phyloP scores from a whole-genome alignment of 2,888 invertebrate species.

The Aproaerema taeniolella region DNA sequence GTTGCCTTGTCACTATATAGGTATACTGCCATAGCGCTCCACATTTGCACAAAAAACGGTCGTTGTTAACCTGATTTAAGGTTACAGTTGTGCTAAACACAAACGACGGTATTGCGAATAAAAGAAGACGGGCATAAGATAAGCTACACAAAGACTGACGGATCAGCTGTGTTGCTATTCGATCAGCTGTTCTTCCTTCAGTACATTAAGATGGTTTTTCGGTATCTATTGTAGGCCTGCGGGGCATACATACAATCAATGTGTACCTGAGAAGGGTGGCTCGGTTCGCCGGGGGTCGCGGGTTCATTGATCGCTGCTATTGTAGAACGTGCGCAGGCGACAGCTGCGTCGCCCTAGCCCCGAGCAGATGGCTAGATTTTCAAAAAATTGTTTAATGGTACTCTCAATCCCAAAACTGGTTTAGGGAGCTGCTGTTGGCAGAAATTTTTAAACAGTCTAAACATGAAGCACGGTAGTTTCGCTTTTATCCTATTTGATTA shows the following conservation, averaged over 20 bases:
- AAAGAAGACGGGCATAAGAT: not conserved
- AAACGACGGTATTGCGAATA: too few species aligned
- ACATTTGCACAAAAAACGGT: not conserved
- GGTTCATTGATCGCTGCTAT: slow-evolving; percentile 70
- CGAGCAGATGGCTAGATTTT: slow-evolving; percentile 54
- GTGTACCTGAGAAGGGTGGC: slow-evolving; percentile 36
- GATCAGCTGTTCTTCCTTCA: slow-evolving; percentile 1
- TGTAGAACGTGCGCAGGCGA: slow-evolving; percentile 65
- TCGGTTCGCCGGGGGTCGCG: slow-evolving; percentile 41
- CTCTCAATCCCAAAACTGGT: slow-evolving; percentile 2
- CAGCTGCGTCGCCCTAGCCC: slow-evolving; percentile 60
- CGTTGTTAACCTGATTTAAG: too few species aligned
- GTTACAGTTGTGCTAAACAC: too few species aligned
- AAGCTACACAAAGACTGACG: too few species aligned
- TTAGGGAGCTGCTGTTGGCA: not conserved
- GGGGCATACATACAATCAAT: not conserved
- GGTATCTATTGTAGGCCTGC: not conserved
- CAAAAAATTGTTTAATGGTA: slow-evolving; percentile 8
- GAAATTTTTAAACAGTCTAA: too few species aligned
- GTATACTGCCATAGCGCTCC: not conserved
- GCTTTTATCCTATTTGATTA: too few species aligned
- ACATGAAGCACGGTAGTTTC: too few species aligned
- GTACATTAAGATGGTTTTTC: not conserved
- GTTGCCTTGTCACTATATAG: not conserved
- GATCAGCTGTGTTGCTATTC: not conserved